Evolutionary conservation across 2,113 vertebrate genomes (phyloP).

Genomic region (Odontesthes bonariensis): DNA sequence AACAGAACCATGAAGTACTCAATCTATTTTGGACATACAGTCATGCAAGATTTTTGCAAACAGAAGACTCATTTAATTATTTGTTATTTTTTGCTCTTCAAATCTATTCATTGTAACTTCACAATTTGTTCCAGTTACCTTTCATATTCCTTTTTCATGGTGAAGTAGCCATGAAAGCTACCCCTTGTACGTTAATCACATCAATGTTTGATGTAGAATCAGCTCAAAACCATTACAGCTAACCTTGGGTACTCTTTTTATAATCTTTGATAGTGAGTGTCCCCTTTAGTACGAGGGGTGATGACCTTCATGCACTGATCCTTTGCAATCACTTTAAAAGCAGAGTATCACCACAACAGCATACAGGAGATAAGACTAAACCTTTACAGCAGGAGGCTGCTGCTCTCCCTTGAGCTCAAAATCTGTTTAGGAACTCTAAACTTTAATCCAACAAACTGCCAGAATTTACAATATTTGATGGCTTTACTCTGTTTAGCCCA

Average conservation of each 20-base stretch:
- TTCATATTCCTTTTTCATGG: no score
- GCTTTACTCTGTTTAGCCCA: neutral
- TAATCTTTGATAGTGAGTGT: conserved; percentile 41
- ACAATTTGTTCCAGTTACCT: neutral
- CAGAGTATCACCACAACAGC: conserved; percentile 30
- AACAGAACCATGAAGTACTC: neutral
- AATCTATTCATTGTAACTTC: neutral
- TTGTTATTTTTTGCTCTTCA: neutral
- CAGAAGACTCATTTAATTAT: neutral
- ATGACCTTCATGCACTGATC: conserved; percentile 59
- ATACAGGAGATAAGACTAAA: conserved; percentile 31
- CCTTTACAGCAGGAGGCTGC: conserved; percentile 25
- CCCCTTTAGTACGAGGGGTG: conserved; percentile 4
- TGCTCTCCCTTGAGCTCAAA: conserved; percentile 7
- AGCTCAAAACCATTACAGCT: conserved; percentile 21
- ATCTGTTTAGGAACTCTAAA: conserved; percentile 22
- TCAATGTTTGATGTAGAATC: conserved; percentile 54
- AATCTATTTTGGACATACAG: neutral
- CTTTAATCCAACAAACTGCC: conserved; percentile 15
- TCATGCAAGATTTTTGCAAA: neutral
- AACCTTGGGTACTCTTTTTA: conserved; percentile 28
- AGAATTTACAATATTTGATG: conserved; percentile 5
- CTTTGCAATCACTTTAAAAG: conserved; percentile 64
- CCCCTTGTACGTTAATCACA: conserved; percentile 31
- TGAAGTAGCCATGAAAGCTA: neutral